Conservation (phyloP, 1,140 invertebrate genomes). For the Calliphora vicina region DNA sequence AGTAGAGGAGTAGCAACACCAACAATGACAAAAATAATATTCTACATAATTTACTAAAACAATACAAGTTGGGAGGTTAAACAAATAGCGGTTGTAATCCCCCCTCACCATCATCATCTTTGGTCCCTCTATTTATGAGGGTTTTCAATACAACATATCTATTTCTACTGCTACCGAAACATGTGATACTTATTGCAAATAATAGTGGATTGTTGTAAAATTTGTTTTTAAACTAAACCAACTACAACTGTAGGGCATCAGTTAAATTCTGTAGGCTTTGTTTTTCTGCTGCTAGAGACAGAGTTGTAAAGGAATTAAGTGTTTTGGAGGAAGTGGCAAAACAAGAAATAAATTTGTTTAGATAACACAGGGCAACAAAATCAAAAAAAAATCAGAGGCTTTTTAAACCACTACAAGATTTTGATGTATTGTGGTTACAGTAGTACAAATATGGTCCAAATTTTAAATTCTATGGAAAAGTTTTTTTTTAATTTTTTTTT, state of each 20-base stretch:
- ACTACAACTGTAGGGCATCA: background rate
- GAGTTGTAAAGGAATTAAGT: background rate
- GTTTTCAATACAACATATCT: background rate
- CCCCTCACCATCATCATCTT: background rate
- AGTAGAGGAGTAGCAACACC: background rate
- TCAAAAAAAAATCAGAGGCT: no score
- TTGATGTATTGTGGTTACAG: no score
- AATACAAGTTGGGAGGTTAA: background rate
- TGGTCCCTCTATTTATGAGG: background rate
- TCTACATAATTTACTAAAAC: background rate
- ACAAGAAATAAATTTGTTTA: background rate
- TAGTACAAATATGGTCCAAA: no score
- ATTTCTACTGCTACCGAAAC: background rate
- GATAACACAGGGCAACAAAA: no score
- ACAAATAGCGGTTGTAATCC: constrained; percentile 2
- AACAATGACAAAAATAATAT: background rate
- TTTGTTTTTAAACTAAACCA: background rate
- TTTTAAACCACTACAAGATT: no score
- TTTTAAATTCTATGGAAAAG: no score
- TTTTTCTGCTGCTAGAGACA: background rate
- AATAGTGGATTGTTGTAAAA: background rate
- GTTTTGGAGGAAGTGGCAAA: background rate
- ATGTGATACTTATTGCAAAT: background rate
- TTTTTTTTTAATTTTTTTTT: no score
- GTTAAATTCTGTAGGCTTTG: background rate